Evolutionary conservation across 1,140 invertebrate species (phyloP).

Genomic region (Hyles euphorbiae): DNA sequence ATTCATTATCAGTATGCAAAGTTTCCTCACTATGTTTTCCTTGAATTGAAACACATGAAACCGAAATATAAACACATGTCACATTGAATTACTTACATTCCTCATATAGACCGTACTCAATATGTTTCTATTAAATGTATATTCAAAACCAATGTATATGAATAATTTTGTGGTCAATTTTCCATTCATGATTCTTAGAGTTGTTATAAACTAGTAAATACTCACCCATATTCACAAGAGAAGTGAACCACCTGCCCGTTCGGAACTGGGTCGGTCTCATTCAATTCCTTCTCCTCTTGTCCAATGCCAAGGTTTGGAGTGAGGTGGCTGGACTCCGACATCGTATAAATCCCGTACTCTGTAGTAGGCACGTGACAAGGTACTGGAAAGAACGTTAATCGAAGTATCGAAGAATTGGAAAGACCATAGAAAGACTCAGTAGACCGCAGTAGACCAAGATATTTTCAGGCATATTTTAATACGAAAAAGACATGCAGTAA

Average conservation of each 20-base stretch:
- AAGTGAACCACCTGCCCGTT: constrained; percentile 81
- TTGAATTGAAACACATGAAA: too few species aligned
- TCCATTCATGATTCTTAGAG: too few species aligned
- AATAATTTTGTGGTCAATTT: too few species aligned
- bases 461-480: too few species aligned
- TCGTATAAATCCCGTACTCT: constrained; percentile 79
- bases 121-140: too few species aligned
- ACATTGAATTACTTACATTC: too few species aligned
- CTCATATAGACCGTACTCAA: too few species aligned
- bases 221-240: constrained; percentile 79
- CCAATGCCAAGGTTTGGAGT: constrained; percentile 46
- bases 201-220: background rate
- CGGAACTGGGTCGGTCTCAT: constrained; percentile 76
- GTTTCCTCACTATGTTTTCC: too few species aligned
- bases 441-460: background rate
- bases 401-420: background rate
- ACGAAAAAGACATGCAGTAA: too few species aligned
- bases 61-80: too few species aligned
- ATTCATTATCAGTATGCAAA: too few species aligned
- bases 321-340: constrained; percentile 44
- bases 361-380: constrained; percentile 81
- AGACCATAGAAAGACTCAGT: background rate
- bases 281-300: constrained; percentile 67
- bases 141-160: too few species aligned
- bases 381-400: constrained; percentile 59